These are phyloP conservation scores for Scortum barcoo DNA, from an alignment of 2,113 vertebrate genomes.

Conservation along the genomic window DNA sequence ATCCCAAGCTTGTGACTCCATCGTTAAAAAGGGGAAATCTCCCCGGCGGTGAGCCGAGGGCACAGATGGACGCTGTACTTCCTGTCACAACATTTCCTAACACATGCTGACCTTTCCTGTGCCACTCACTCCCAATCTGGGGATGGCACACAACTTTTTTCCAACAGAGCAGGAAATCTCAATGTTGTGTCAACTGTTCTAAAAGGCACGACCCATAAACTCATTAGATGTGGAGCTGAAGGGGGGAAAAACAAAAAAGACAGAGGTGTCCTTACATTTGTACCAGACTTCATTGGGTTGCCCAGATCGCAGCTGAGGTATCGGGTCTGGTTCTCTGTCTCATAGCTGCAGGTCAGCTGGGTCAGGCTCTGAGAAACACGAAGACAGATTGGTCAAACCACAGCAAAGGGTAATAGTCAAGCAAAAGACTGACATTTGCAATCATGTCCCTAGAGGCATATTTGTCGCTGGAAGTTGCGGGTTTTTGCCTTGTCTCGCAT, in stretches of 20 bases:
- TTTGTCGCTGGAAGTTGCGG: background rate
- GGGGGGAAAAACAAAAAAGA: background rate
- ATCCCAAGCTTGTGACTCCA: conserved; percentile 46
- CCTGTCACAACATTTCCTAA: conserved; percentile 64
- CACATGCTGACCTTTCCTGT: conserved; percentile 50
- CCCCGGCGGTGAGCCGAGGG: conserved; percentile 41
- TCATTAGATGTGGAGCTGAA: background rate
- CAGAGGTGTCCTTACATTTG: conserved; percentile 84
- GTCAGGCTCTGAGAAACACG: conserved; percentile 85
- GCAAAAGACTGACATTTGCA: background rate
- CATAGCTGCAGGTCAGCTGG: conserved; percentile 90
- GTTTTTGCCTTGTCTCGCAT: background rate
- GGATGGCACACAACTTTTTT: conserved; percentile 7
- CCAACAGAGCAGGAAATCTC: conserved; percentile 23
- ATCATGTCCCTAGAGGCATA: background rate
- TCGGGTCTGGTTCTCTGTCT: conserved; percentile 88
- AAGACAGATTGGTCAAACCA: conserved; percentile 10
- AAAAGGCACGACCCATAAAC: background rate
- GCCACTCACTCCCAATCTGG: background rate
- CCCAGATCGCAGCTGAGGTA: conserved; percentile 92
- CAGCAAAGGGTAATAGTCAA: background rate
- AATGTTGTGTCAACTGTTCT: background rate
- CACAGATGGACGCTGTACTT: conserved; percentile 59
- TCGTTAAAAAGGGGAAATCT: conserved; percentile 54
- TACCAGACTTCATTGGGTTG: conserved; percentile 93